A percentile compares a stretch with the other conserved stretches of the same genome.
Conservation (phyloP, 2,888 invertebrate genomes). For the Parapristionchus giblindavisi region DNA sequence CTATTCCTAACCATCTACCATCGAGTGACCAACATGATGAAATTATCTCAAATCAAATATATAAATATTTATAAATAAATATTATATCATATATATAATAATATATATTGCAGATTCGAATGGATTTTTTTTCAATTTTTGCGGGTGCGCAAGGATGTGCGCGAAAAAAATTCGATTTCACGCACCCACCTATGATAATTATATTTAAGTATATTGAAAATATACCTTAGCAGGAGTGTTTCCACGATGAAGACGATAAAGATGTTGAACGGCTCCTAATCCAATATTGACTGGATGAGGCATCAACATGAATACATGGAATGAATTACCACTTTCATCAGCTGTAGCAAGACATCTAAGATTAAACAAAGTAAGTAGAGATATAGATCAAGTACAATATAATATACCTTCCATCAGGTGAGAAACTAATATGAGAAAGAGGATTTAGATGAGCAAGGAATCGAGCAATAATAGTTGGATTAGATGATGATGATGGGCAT, state of each 20-base stretch:
- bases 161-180: no score
- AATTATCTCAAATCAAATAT: conserved; percentile 73
- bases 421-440: conserved; percentile 48
- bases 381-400: neutral
- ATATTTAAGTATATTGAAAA: neutral
- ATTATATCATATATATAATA: conserved; percentile 3
- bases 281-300: conserved; percentile 87
- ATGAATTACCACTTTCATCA: conserved; percentile 74
- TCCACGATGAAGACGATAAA: conserved; percentile 91
- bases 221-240: conserved; percentile 91
- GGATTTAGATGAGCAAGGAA: conserved; percentile 60
- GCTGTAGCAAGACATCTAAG: conserved; percentile 48
- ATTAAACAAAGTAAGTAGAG: neutral
- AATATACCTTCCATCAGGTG: conserved; percentile 48
- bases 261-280: conserved; percentile 82
- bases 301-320: conserved; percentile 92
- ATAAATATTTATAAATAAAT: conserved; percentile 11
- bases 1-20: conserved; percentile 92
- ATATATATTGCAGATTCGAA: conserved; percentile 7
- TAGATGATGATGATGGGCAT: conserved; percentile 42
- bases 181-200: neutral
- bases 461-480: conserved; percentile 51
- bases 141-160: neutral
- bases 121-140: neutral
- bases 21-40: conserved; percentile 91